Percentiles rank a stretch among this genome's conserved stretches.
These are phyloP conservation scores for Leptinotarsa tumamoca DNA, from an alignment of 2,888 invertebrate genomes.

Conservation along the genomic window DNA sequence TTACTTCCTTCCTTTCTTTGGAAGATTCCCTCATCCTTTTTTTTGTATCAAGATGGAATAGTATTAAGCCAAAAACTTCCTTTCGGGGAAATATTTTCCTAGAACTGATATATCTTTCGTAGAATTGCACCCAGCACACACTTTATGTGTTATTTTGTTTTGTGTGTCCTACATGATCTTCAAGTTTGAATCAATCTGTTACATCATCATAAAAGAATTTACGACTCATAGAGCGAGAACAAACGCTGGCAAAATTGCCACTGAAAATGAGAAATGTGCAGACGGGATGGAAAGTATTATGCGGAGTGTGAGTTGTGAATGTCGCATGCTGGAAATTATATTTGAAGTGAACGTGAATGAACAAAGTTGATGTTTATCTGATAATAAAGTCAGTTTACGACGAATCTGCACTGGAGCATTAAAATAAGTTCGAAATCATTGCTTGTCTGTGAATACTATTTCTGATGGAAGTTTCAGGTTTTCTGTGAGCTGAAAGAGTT, in stretches of 20 bases:
- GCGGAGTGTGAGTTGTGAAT: not conserved
- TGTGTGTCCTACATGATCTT: not conserved
- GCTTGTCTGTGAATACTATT: too few species aligned
- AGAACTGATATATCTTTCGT: too few species aligned
- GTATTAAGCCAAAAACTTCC: too few species aligned
- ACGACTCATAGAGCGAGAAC: not conserved
- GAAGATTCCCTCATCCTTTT: too few species aligned
- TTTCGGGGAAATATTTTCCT: too few species aligned
- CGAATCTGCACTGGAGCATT: not conserved
- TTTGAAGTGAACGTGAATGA: not conserved
- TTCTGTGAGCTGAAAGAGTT: too few species aligned
- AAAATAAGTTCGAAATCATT: not conserved
- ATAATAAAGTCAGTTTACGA: not conserved
- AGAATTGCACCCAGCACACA: too few species aligned
- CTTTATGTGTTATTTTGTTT: conserved; percentile 6
- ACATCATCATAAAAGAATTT: not conserved
- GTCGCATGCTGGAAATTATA: not conserved
- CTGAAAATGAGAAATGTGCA: not conserved
- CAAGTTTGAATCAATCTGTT: not conserved
- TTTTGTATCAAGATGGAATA: too few species aligned
- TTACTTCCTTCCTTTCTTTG: too few species aligned
- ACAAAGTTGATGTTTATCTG: not conserved
- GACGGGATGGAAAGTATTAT: not conserved
- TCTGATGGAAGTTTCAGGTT: too few species aligned
- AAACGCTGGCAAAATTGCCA: not conserved